phyloP scores from a whole-genome alignment of 1,140 invertebrate species.

The Dryas iulia region DNA sequence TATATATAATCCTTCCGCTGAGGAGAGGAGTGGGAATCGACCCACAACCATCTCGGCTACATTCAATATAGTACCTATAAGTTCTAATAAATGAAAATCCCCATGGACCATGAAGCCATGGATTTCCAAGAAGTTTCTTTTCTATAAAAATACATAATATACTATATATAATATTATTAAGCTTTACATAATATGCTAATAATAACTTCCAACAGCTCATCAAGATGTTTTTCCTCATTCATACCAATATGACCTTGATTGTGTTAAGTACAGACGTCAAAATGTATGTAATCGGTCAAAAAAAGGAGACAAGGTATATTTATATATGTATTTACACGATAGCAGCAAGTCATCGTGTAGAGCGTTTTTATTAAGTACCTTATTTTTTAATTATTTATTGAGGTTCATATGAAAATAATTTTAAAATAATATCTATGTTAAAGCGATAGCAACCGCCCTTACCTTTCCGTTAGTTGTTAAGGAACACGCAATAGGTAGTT shows the following conservation, averaged over 20 bases:
- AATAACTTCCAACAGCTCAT: constrained; percentile 46
- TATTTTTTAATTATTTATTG: background rate
- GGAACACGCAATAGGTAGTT: background rate
- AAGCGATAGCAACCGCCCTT: background rate
- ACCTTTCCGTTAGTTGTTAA: background rate
- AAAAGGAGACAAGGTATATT: constrained; percentile 24
- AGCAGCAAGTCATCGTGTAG: background rate
- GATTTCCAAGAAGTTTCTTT: too few relatives aligned
- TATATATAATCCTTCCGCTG: too few relatives aligned
- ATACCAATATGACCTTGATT: constrained; percentile 77
- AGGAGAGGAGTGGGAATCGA: too few relatives aligned
- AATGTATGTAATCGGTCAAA: constrained; percentile 62
- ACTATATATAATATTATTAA: too few relatives aligned
- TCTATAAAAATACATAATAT: too few relatives aligned
- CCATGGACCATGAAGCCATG: too few relatives aligned
- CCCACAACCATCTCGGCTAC: too few relatives aligned
- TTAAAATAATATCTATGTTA: background rate
- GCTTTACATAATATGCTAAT: background rate
- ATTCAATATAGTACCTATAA: too few relatives aligned
- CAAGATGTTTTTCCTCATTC: constrained; percentile 77
- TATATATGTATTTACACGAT: background rate
- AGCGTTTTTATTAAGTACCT: background rate
- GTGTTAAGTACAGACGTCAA: constrained; percentile 58
- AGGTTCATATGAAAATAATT: background rate
- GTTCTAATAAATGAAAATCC: too few relatives aligned